phyloP scores from a whole-genome alignment of 2,797 vertebrate species.

The Microhierax caerulescens region DNA sequence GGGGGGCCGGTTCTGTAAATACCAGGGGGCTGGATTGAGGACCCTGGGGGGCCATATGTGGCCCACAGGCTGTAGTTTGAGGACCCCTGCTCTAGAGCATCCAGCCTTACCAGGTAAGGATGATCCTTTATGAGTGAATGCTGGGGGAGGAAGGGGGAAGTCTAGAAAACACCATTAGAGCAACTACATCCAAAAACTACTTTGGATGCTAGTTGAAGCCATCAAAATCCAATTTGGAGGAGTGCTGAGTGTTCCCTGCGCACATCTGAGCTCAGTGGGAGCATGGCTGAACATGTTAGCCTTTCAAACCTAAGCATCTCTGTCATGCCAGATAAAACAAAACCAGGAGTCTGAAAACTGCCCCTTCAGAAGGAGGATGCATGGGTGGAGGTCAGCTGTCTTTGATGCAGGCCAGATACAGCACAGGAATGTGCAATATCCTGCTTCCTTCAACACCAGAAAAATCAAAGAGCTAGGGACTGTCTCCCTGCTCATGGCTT shows the following conservation, averaged over 20 bases:
- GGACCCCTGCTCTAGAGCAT: neutral
- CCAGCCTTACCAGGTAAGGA: neutral
- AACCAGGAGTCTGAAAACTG: neutral
- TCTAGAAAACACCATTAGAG: neutral
- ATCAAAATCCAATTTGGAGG: neutral
- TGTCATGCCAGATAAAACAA: neutral
- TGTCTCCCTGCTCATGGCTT: fast-evolving
- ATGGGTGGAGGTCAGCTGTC: neutral
- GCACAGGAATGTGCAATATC: neutral
- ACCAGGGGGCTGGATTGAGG: too few species aligned
- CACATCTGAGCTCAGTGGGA: neutral
- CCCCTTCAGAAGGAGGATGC: neutral
- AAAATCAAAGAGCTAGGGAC: neutral
- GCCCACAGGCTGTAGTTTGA: too few species aligned
- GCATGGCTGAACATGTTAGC: neutral
- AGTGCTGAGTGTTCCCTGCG: neutral
- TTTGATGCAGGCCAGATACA: neutral
- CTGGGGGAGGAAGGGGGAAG: too few species aligned
- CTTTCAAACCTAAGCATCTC: neutral
- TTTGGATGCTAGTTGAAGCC: neutral
- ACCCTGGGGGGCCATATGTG: too few species aligned
- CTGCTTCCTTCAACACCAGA: neutral
- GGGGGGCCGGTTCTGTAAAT: too few species aligned
- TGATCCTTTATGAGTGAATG: neutral
- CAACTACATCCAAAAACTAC: neutral